Conservation (phyloP, 2,113 vertebrate genomes). For the Vidua macroura region DNA sequence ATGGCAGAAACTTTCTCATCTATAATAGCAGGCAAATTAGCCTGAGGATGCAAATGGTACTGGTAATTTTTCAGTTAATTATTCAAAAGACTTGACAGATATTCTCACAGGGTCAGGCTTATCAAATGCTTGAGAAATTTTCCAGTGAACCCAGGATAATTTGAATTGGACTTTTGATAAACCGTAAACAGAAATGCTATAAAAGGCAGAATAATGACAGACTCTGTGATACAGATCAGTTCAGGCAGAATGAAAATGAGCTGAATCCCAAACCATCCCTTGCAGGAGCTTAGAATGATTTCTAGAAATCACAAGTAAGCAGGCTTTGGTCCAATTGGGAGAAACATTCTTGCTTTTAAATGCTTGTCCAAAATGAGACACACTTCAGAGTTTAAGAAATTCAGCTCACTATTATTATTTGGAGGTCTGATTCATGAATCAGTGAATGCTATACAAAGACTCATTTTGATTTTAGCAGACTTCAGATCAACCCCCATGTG, state of each 20-base stretch:
- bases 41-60: background rate
- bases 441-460: background rate
- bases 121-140: background rate
- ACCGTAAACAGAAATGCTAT: background rate
- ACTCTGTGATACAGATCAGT: background rate
- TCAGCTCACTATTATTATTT: background rate
- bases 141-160: background rate
- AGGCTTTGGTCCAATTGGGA: background rate
- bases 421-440: background rate
- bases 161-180: background rate
- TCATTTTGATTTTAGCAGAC: background rate
- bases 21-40: background rate
- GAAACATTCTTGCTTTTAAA: background rate
- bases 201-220: background rate
- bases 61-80: background rate
- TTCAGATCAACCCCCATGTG: background rate
- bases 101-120: background rate
- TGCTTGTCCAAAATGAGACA: background rate
- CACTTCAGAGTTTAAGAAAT: background rate
- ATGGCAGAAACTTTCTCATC: background rate
- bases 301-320: background rate
- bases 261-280: background rate
- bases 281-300: background rate
- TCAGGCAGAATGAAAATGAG: background rate
- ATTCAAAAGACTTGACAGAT: background rate